These are phyloP conservation scores for Grammatotria lemairii DNA, from an alignment of 2,113 vertebrate species.

Conservation along the genomic window DNA sequence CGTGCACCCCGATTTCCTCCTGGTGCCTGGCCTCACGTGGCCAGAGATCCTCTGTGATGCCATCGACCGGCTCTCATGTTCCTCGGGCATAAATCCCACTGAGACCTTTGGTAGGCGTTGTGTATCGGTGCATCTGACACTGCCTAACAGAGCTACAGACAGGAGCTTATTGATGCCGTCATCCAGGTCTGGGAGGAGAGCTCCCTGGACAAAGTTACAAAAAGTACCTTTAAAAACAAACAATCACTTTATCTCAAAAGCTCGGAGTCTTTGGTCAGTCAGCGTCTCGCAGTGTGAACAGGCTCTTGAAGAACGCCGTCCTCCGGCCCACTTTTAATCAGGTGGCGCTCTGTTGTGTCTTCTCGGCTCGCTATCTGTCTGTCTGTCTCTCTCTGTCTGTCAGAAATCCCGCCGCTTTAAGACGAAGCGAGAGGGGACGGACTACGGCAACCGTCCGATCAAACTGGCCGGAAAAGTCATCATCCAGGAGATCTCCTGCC, in stretches of 20 bases:
- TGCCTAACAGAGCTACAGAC: neutral
- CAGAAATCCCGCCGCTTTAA: slow-evolving; percentile 97
- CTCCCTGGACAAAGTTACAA: neutral
- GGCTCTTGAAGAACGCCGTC: neutral
- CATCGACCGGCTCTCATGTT: fast-evolving
- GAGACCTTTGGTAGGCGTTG: neutral
- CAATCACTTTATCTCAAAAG: neutral
- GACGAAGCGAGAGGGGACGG: slow-evolving; percentile 84
- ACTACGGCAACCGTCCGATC: slow-evolving; percentile 81
- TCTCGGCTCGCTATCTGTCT: neutral
- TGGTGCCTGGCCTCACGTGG: fast-evolving
- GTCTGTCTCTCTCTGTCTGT: neutral
- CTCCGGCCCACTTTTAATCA: slow-evolving; percentile 42
- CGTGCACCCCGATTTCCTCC: neutral
- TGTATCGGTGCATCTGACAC: neutral
- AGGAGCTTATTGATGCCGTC: neutral
- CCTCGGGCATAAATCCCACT: neutral
- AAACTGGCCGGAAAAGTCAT: slow-evolving; percentile 96
- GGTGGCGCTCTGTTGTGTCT: slow-evolving; percentile 27
- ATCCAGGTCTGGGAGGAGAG: neutral
- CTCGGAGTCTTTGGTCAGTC: neutral
- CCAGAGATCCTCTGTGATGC: neutral
- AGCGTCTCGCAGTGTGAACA: slow-evolving; percentile 8
- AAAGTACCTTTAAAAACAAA: neutral
- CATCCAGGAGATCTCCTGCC: slow-evolving; percentile 91